phyloP scores from a whole-genome alignment of 2,888 invertebrate species.

The Alloscopus bannaensis region DNA sequence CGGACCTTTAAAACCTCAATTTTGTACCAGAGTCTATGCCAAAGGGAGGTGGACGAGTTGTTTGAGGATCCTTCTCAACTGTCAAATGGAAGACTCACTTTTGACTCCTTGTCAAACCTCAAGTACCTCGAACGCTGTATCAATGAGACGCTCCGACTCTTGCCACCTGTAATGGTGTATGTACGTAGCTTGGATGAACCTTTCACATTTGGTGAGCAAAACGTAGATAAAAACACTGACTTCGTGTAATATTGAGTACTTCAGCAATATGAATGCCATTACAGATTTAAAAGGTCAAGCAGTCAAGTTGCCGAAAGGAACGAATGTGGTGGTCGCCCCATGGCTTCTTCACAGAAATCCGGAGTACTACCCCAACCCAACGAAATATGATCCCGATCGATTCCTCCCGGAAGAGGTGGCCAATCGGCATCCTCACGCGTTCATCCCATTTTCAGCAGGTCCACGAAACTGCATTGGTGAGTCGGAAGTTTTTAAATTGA shows the following conservation, averaged over 20 bases:
- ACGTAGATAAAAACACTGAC: neutral
- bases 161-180: neutral
- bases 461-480: slow-evolving; percentile 3
- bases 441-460: neutral
- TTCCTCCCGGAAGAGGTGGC: neutral
- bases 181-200: neutral
- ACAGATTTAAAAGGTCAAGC: neutral
- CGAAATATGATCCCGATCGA: neutral
- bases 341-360: neutral
- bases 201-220: neutral
- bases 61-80: neutral
- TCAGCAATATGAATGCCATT: neutral
- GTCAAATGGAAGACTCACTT: neutral
- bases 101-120: neutral
- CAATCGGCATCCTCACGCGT: neutral
- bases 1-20: neutral
- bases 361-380: neutral
- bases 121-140: neutral
- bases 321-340: neutral
- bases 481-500: too few relatives aligned
- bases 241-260: neutral
- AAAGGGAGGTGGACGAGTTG: neutral
- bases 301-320: neutral
- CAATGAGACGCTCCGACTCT: neutral
- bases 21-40: neutral